Conservation (phyloP, 2,797 vertebrate species). For the Chromis chromis region DNA sequence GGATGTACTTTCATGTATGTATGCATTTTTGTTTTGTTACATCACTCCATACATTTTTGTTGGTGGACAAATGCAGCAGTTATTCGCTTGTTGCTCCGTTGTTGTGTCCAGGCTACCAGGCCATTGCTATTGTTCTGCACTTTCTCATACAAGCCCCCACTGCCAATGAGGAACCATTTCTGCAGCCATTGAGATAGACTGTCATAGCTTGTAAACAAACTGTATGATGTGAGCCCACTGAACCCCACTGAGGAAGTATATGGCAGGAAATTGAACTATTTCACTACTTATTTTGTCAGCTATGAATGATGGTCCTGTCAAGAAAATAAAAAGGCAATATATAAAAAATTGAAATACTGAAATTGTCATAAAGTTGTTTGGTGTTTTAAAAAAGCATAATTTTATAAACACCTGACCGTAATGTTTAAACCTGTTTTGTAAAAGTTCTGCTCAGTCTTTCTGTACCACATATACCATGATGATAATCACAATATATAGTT, state of each 20-base stretch:
- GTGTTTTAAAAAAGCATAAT: background rate
- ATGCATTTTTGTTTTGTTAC: background rate
- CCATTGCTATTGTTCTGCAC: constrained; percentile 16
- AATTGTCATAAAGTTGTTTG: constrained; percentile 14
- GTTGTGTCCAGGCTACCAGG: constrained; percentile 1
- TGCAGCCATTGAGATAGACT: constrained; percentile 55
- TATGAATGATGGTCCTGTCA: constrained; percentile 46
- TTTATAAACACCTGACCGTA: background rate
- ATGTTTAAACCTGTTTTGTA: background rate
- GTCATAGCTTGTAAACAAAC: constrained; percentile 48
- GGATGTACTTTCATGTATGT: too few relatives aligned
- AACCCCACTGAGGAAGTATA: constrained; percentile 38
- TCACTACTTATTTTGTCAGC: constrained; percentile 26
- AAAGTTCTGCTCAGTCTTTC: background rate
- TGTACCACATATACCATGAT: background rate
- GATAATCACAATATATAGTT: background rate
- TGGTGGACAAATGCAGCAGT: background rate
- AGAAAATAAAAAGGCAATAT: constrained; percentile 33
- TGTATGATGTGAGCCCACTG: constrained; percentile 32
- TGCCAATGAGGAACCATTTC: constrained; percentile 39
- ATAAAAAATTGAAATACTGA: constrained; percentile 9
- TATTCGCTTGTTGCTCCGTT: background rate
- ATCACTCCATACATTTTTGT: background rate
- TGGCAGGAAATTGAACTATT: constrained; percentile 51
- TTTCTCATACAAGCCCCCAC: constrained; percentile 36